Conservation (phyloP, 2,113 vertebrate genomes). For the Dipodomys stephensi region DNA sequence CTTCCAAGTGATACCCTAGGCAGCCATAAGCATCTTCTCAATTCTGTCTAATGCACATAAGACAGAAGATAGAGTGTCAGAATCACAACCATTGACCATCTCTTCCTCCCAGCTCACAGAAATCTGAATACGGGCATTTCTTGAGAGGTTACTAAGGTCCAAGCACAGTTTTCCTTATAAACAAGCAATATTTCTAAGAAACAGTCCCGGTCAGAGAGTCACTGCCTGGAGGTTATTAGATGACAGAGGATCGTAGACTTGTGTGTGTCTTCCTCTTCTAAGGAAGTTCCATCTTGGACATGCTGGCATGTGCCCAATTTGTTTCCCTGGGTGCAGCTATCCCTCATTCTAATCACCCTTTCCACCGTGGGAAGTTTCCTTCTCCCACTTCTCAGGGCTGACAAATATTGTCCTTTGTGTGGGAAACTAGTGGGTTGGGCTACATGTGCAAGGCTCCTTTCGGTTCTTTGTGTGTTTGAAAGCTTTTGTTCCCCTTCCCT, state of each 20-base stretch:
- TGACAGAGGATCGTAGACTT: neutral
- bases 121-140: neutral
- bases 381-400: slow-evolving; percentile 11
- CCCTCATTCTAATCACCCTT: neutral
- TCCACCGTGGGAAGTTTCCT: neutral
- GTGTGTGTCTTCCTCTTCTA: neutral
- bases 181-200: neutral
- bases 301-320: neutral
- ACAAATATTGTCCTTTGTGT: slow-evolving; percentile 1
- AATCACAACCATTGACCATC: neutral
- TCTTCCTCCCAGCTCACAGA: neutral
- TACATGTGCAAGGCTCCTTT: neutral
- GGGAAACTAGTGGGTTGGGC: neutral
- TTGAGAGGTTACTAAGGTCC: neutral
- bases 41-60: neutral
- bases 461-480: neutral
- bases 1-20: neutral
- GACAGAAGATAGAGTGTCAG: neutral
- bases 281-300: neutral
- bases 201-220: neutral
- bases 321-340: neutral
- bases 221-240: neutral
- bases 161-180: neutral
- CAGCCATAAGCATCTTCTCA: neutral
- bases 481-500: no score